Base-by-base conservation (phyloP, 2,113 vertebrate genomes). In the Heterocephalus glaber region DNA sequence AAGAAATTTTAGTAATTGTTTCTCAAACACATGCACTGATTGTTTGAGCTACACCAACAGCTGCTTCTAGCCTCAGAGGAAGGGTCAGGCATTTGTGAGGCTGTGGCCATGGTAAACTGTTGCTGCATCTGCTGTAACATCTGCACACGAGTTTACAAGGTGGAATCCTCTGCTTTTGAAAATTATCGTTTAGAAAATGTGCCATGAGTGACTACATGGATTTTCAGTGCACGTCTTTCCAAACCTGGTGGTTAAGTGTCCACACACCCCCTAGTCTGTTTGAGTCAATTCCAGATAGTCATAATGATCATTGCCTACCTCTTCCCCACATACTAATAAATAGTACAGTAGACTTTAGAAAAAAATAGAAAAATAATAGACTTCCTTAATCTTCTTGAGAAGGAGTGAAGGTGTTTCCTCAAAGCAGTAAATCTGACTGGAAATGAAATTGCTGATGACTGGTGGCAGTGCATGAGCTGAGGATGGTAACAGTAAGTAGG, bases 11-110 rank as follows among this genome's bases (percentile, higher is more conserved):
- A 47, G 35, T 61, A 92, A 58, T 72, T 65, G 33, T 84, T 89
- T 91, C 63, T 86, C 84, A 96, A 90, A 89, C 52, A 91, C 58
- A 49, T 96, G 72, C 80, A 35, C 61, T 20, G 11, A 52, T 91
- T 54, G 41, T 79, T 72, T 80, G 58, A 35, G 14, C 41, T 80
- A 63, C 24, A 89, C n/a, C 5, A 54, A 84, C 84, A 93, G 84
- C 76, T 95, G 61, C 30, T 63, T 66, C 56, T 56, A 41, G 49
- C 28, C 49, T 83, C n/a, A 30, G 30, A 93, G 54, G 66, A 93
- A 81, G n/a, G n/a, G 47, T 66, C 88, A 85, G 65, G 26, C 16
- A 19, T 47, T 65, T 44, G 30, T 13, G 47, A 20, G 56, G 56
- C 13, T 65, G 20, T 17, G 35, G 26, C 35, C 33, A 13, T 16